Percentiles rank a stretch among this genome's conserved stretches.
These are phyloP conservation scores for Cyphomyrmex costatus DNA, from an alignment of 1,140 invertebrate species.

Conservation along the genomic window DNA sequence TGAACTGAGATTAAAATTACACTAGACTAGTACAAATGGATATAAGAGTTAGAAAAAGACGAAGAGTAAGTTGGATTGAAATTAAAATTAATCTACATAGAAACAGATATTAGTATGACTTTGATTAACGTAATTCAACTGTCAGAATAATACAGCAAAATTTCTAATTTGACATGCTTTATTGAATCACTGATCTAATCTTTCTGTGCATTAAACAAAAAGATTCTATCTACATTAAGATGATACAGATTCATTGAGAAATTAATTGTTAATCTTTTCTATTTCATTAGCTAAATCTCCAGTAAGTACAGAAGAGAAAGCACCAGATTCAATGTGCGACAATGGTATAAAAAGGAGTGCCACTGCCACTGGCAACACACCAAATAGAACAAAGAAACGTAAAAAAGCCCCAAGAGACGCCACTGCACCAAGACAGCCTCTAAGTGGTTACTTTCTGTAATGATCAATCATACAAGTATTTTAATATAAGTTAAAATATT, in stretches of 20 bases:
- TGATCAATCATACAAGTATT: slow-evolving; percentile 29
- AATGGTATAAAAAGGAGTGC: slow-evolving; percentile 78
- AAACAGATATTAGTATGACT: background rate
- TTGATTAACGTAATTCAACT: background rate
- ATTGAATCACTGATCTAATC: background rate
- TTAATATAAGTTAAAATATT: background rate
- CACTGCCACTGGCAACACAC: slow-evolving; percentile 71
- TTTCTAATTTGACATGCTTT: background rate
- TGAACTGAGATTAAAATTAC: too few relatives aligned
- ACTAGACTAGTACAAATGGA: too few relatives aligned
- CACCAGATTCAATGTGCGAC: slow-evolving; percentile 74
- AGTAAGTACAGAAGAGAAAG: slow-evolving; percentile 79
- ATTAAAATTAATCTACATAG: too few relatives aligned
- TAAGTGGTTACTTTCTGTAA: slow-evolving; percentile 89
- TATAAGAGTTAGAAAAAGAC: too few relatives aligned
- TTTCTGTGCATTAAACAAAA: background rate
- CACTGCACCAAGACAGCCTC: slow-evolving; percentile 91
- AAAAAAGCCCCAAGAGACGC: slow-evolving; percentile 90
- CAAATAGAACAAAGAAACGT: slow-evolving; percentile 88
- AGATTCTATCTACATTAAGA: background rate
- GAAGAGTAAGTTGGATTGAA: too few relatives aligned
- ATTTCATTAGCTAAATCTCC: slow-evolving; percentile 74
- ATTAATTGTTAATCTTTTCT: background rate
- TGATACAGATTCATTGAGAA: background rate
- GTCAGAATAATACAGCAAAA: background rate